Evolutionary conservation across 2,888 invertebrate species (phyloP).

Genomic region (Leptothorax acervorum): DNA sequence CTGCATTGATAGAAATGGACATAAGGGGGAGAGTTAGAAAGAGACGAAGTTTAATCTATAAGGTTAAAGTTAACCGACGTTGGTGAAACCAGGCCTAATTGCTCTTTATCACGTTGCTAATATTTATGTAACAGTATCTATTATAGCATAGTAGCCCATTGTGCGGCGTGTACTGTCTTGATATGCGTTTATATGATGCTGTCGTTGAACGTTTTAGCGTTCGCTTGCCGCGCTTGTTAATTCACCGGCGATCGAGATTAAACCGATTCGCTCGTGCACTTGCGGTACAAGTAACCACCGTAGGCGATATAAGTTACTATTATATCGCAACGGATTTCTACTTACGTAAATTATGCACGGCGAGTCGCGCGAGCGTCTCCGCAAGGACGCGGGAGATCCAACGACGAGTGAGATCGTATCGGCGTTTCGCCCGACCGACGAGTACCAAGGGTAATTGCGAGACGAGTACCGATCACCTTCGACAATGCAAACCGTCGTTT

Average conservation of each 20-base stretch:
- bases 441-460: constrained; percentile 45
- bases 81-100: background rate
- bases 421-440: constrained; percentile 32
- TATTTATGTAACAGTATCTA: background rate
- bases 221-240: constrained; percentile 23
- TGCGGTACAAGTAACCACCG: constrained; percentile 10
- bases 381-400: constrained; percentile 30
- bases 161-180: background rate
- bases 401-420: constrained; percentile 38
- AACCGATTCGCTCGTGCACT: constrained; percentile 34
- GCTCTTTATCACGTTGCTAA: background rate
- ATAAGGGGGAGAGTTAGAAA: too few relatives aligned
- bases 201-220: background rate
- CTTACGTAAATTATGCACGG: constrained; percentile 41
- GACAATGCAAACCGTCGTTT: constrained; percentile 11
- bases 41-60: too few relatives aligned
- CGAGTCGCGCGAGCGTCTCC: constrained; percentile 12
- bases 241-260: constrained; percentile 32
- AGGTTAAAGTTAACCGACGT: too few relatives aligned
- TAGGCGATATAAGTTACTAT: constrained; percentile 26
- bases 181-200: background rate
- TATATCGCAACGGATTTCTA: constrained; percentile 40
- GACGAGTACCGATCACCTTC: constrained; percentile 40
- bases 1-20: too few relatives aligned
- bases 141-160: background rate